Evolutionary conservation across 2,797 vertebrate species (phyloP), one percentile per base, ranked within the genome.

Genomic region (Anableps anableps): DNA sequence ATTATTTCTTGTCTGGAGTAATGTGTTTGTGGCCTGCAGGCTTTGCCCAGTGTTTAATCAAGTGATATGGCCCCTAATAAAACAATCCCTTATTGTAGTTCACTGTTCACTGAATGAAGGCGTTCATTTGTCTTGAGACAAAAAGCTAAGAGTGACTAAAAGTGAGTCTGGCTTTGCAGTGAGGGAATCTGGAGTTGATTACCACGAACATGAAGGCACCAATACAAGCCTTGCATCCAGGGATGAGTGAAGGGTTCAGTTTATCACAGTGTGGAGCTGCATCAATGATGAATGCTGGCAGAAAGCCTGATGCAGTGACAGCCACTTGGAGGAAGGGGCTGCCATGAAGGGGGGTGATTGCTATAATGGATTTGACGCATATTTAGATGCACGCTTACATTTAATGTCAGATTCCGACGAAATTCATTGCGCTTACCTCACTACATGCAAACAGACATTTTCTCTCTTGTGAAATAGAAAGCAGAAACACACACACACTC

Each of bases 31-130:
- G 72, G 77, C 88, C 84, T 80, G 70, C 74, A 82, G 85, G 80
- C 79, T 86, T 88, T 85, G 80, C 88, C 86, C 86, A 86, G 74
- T 80, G 83, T 86, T 89, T 91, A 92, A 92, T 93, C 85, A 91
- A 84, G 83, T 87, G 85, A 87, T 92, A 88, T 85, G 83, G 75
- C 75, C 80, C 82, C 81, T 88, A 93, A 90, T 80, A 23, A 84
- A 89, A 87, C 75, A 88, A 88, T 90, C 87, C 83, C 74, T 81
- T 89, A 79, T 88, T 85, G 81, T 76, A 82, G 85, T 80, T 88
- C 77, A 83, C 73, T 80, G 81, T 77, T 87, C 77, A 77, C 76
- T 77, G 85, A 80, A 75, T 62, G 82, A 82, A 87, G 70, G 31
- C 80, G 19, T 23, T 80, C 72, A 81, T 92, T 94, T 88, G 87